Evolutionary conservation across 1,140 invertebrate species (phyloP).

Genomic region (Conus betulinus): DNA sequence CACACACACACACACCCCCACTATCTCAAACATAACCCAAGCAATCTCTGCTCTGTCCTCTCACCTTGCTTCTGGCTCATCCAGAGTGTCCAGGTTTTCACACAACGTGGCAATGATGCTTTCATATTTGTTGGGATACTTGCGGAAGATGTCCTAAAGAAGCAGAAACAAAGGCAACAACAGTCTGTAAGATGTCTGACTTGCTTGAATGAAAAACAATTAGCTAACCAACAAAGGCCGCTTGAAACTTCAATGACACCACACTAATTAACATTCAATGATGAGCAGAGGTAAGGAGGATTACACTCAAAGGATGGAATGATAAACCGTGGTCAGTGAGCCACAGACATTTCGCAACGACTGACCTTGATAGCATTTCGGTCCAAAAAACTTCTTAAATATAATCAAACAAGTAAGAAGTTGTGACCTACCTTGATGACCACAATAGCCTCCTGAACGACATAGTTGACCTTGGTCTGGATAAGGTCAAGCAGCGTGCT

Average conservation of each 20-base stretch:
- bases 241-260: too few species aligned
- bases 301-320: too few species aligned
- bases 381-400: too few species aligned
- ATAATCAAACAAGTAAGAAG: too few species aligned
- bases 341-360: too few species aligned
- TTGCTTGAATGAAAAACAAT: too few species aligned
- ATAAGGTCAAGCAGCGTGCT: conserved; percentile 99
- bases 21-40: background rate
- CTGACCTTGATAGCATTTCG: too few species aligned
- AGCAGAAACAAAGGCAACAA: background rate
- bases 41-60: background rate
- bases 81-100: conserved; percentile 98
- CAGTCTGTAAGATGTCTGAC: too few species aligned
- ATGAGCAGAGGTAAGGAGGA: too few species aligned
- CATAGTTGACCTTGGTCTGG: conserved; percentile 99
- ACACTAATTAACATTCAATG: too few species aligned
- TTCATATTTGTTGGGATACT: conserved; percentile 99
- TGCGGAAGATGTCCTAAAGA: conserved; percentile 94
- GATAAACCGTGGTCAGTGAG: too few species aligned
- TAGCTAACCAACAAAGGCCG: too few species aligned
- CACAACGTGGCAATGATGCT: conserved; percentile 99
- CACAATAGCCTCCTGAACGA: conserved; percentile 99
- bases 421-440: conserved; percentile 88
- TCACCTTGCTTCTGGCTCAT: conserved; percentile 96
- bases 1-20: conserved; percentile 8